Conservation (phyloP, 1,140 invertebrate genomes). For the Sitodiplosis mosellana region DNA sequence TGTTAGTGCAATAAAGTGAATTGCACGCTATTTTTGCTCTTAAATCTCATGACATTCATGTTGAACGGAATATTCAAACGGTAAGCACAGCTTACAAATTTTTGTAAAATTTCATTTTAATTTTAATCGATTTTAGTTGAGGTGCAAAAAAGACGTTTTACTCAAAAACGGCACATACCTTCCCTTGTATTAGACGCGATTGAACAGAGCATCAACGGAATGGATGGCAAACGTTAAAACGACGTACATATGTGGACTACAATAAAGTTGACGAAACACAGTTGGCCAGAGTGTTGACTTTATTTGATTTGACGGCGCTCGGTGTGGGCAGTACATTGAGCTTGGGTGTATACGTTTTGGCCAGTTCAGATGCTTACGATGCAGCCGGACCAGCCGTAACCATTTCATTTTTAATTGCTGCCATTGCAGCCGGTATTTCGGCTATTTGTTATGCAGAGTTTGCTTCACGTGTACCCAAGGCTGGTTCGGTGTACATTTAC, state of each 20-base stretch:
- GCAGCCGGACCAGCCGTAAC: slow-evolving; percentile 73
- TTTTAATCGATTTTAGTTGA: too few relatives aligned
- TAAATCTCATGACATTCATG: too few relatives aligned
- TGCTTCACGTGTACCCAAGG: slow-evolving; percentile 65
- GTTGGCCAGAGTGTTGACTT: slow-evolving; percentile 51
- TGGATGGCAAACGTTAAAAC: neutral
- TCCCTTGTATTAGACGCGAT: too few relatives aligned
- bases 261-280: slow-evolving; percentile 33
- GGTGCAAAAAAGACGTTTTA: neutral
- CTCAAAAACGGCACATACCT: too few relatives aligned
- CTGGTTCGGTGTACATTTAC: slow-evolving; percentile 75
- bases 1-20: too few relatives aligned
- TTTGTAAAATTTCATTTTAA: too few relatives aligned
- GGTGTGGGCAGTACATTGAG: slow-evolving; percentile 79
- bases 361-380: slow-evolving; percentile 69
- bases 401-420: too few relatives aligned
- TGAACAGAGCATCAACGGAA: too few relatives aligned
- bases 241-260: slow-evolving; percentile 17
- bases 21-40: too few relatives aligned
- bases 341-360: slow-evolving; percentile 82
- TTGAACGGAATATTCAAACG: too few relatives aligned
- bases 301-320: slow-evolving; percentile 63
- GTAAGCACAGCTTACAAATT: too few relatives aligned
- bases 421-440: slow-evolving; percentile 74
- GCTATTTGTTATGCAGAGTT: slow-evolving; percentile 82